Evolutionary conservation across 2,113 vertebrate species (phyloP).

Genomic region (Plecotus auritus): DNA sequence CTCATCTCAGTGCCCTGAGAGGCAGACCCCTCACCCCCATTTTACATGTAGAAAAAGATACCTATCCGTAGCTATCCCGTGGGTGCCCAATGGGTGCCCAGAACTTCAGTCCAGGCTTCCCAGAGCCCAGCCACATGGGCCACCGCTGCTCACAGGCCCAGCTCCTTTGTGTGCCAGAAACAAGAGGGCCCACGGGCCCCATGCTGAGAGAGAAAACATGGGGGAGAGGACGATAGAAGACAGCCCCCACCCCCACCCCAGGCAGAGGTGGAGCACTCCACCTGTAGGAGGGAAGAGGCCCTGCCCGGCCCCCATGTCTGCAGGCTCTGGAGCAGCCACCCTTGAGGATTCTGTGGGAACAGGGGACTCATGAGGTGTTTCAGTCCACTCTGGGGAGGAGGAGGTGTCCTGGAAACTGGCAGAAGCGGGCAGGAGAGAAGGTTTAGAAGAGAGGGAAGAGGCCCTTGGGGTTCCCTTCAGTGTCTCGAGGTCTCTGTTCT

Average conservation of each 20-base stretch:
- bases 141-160: neutral
- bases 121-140: neutral
- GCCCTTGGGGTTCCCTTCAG: no score
- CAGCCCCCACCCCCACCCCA: no score
- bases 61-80: neutral
- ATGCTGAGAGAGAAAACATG: neutral
- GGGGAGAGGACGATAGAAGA: neutral
- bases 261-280: neutral
- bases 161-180: no score
- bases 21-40: neutral
- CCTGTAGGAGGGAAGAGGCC: neutral
- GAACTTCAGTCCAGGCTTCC: neutral
- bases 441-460: neutral
- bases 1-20: neutral
- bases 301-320: neutral
- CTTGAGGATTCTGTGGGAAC: rapidly evolving
- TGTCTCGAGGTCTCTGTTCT: rapidly evolving
- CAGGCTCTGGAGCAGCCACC: neutral
- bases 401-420: neutral
- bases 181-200: neutral
- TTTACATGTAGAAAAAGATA: neutral
- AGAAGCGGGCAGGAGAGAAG: neutral
- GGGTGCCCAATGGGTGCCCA: neutral
- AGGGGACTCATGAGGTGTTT: no score
- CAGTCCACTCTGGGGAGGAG: neutral